Percentiles rank a stretch among this genome's conserved stretches.
Evolutionary conservation across 2,888 invertebrate species (phyloP).

Genomic region (Uropetala carovei): DNA sequence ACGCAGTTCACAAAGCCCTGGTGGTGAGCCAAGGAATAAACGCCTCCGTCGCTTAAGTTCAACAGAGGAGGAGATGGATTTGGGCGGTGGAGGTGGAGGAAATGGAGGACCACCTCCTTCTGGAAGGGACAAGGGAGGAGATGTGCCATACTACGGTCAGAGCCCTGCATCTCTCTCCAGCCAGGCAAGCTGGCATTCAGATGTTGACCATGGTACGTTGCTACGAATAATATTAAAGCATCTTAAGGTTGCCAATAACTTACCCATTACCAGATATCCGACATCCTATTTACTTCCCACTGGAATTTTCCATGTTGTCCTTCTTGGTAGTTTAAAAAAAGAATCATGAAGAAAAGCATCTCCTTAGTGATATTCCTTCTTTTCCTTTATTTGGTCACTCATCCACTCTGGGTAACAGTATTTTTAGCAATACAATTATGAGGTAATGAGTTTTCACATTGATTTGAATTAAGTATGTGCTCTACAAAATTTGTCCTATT

Average conservation of each 20-base stretch:
- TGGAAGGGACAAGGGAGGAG: slow-evolving; percentile 74
- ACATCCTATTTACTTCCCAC: not conserved
- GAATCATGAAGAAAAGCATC: slow-evolving; percentile 20
- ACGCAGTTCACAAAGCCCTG: slow-evolving; percentile 74
- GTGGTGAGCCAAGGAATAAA: slow-evolving; percentile 76
- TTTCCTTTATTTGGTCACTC: slow-evolving; percentile 60
- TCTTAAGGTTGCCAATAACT: slow-evolving; percentile 22
- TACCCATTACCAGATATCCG: slow-evolving; percentile 39
- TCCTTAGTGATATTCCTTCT: slow-evolving; percentile 62
- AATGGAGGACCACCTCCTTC: slow-evolving; percentile 70
- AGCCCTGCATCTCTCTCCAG: slow-evolving; percentile 76
- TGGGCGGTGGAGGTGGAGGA: slow-evolving; percentile 70
- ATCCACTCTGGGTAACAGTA: slow-evolving; percentile 56
- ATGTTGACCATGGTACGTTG: slow-evolving; percentile 76
- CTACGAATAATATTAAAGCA: not conserved
- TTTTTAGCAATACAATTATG: slow-evolving; percentile 38
- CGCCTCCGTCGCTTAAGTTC: slow-evolving; percentile 77
- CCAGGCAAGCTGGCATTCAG: slow-evolving; percentile 77
- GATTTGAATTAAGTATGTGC: slow-evolving; percentile 55
- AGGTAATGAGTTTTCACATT: slow-evolving; percentile 60
- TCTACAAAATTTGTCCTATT: slow-evolving; percentile 23
- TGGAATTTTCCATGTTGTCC: slow-evolving; percentile 45
- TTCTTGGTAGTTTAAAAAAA: slow-evolving; percentile 22
- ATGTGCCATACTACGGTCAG: slow-evolving; percentile 76
- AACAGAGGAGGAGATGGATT: slow-evolving; percentile 77